Conservation (phyloP, 2,113 vertebrate species). For the Myrmecobius fasciatus region DNA sequence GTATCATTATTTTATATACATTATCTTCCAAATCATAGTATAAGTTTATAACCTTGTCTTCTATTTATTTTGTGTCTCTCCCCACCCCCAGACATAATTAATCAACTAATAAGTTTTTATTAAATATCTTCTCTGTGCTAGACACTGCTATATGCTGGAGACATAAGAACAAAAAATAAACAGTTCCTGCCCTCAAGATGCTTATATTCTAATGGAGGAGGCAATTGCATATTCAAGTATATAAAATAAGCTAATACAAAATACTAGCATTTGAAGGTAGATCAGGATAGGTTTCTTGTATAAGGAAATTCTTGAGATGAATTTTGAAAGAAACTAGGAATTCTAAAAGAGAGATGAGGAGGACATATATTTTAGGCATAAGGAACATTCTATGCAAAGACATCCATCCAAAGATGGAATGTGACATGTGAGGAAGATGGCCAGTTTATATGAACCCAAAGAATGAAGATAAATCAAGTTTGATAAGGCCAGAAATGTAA, state of each 20-base stretch:
- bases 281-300: neutral
- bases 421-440: neutral
- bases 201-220: neutral
- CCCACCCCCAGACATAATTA: neutral
- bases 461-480: neutral
- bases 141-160: neutral
- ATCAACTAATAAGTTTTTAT: neutral
- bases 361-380: neutral
- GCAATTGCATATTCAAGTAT: neutral
- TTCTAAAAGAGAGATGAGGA: neutral
- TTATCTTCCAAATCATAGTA: neutral
- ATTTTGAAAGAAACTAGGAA: neutral
- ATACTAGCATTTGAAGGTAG: neutral
- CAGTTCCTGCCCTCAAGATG: neutral
- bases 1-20: neutral
- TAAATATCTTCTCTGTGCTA: neutral
- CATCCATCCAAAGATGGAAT: neutral
- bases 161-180: neutral
- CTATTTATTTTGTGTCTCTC: neutral
- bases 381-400: neutral
- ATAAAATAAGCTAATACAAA: neutral
- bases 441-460: neutral
- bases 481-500: neutral
- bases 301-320: neutral
- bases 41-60: neutral